Evolutionary conservation across 1,140 invertebrate genomes (phyloP).

Genomic region (Apocrypta bakeri): DNA sequence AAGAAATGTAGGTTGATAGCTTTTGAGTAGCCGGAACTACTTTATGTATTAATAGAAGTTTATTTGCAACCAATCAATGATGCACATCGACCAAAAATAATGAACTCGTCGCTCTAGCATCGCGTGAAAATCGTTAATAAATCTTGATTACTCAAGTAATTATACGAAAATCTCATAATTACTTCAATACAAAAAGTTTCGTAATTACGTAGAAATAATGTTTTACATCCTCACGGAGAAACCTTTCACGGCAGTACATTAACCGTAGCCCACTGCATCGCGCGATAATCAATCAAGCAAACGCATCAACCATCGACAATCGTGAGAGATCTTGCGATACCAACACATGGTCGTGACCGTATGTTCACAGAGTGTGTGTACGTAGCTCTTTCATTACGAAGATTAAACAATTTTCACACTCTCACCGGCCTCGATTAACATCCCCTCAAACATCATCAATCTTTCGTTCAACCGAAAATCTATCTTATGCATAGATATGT

Average conservation of each 20-base stretch:
- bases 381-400: not conserved
- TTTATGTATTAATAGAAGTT: not conserved
- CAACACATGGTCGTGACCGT: not conserved
- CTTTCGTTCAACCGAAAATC: not conserved
- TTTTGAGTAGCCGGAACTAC: not conserved
- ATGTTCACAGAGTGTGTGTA: not conserved
- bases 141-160: too few species aligned
- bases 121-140: not conserved
- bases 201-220: not conserved
- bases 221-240: too few species aligned
- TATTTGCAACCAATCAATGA: not conserved
- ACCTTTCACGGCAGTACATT: not conserved
- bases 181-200: not conserved
- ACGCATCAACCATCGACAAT: not conserved
- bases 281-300: not conserved
- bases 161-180: too few species aligned
- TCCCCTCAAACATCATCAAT: constrained; percentile 12
- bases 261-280: not conserved
- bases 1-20: not conserved
- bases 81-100: not conserved
- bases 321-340: not conserved
- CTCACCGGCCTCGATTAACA: not conserved
- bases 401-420: constrained; percentile 22
- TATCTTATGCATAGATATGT: not conserved
- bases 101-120: not conserved